These are phyloP conservation scores for Spodoptera littoralis DNA, from an alignment of 2,888 invertebrate genomes.

Conservation along the genomic window DNA sequence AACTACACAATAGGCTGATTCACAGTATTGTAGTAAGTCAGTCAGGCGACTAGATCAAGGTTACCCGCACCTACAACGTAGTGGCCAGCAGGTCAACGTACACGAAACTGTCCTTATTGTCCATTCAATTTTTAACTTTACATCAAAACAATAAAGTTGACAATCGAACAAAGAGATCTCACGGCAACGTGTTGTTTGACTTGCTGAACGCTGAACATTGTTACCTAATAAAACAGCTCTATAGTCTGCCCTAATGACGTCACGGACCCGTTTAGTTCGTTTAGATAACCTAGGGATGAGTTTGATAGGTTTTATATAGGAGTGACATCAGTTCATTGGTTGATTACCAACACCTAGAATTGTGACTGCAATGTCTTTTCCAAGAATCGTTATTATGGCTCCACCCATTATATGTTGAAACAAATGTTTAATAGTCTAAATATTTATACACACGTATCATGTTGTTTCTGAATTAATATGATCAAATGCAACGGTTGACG, in stretches of 20 bases:
- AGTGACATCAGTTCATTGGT: slow-evolving; percentile 43
- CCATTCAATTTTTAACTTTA: too few relatives aligned
- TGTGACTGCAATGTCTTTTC: slow-evolving; percentile 20
- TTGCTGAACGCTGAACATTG: slow-evolving; percentile 20
- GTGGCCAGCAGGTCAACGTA: too few relatives aligned
- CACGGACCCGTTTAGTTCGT: slow-evolving; percentile 33
- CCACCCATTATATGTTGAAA: too few relatives aligned
- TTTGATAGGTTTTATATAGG: slow-evolving; percentile 35
- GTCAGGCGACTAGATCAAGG: slow-evolving; percentile 44
- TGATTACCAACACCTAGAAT: slow-evolving; percentile 25
- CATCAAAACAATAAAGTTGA: too few relatives aligned
- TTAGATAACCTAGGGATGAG: slow-evolving; percentile 20
- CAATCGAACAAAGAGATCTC: too few relatives aligned
- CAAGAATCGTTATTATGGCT: slow-evolving; percentile 22
- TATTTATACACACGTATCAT: too few relatives aligned
- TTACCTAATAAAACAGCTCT: slow-evolving; percentile 36
- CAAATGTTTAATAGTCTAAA: too few relatives aligned
- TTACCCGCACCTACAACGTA: slow-evolving; percentile 11
- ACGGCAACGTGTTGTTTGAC: too few relatives aligned
- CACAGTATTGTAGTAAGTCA: slow-evolving; percentile 45
- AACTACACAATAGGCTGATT: slow-evolving; percentile 49
- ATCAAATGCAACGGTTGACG: too few relatives aligned
- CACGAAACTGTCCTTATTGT: too few relatives aligned
- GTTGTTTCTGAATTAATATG: too few relatives aligned
- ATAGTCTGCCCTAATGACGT: slow-evolving; percentile 37